phyloP scores from a whole-genome alignment of 23 tunicate species.

The Trididemnum miniatum region DNA sequence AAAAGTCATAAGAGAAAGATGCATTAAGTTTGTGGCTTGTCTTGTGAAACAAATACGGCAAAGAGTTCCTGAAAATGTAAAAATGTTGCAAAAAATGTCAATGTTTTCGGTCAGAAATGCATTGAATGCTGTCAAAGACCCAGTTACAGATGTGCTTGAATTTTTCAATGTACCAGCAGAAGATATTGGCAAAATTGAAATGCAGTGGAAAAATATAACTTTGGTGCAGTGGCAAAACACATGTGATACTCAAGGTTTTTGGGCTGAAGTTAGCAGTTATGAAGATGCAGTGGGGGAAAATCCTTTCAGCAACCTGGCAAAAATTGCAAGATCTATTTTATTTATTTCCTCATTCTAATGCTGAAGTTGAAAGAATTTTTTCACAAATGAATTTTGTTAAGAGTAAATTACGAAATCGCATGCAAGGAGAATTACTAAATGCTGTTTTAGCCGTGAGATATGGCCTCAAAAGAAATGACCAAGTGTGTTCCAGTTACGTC shows the following conservation, averaged over 20 bases:
- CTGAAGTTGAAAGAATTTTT: not conserved
- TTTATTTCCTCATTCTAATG: not conserved
- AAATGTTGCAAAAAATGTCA: not conserved
- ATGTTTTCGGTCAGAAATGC: not conserved
- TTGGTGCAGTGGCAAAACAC: not conserved
- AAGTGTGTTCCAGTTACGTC: too few relatives aligned
- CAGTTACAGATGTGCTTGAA: not conserved
- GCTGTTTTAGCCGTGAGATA: not conserved
- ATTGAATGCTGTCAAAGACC: not conserved
- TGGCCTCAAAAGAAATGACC: not conserved
- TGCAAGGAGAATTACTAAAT: not conserved
- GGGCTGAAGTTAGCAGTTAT: not conserved
- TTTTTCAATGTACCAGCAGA: not conserved
- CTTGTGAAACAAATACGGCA: too few relatives aligned
- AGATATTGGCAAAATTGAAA: not conserved
- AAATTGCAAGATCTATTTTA: not conserved
- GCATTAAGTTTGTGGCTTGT: too few relatives aligned
- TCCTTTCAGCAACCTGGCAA: not conserved
- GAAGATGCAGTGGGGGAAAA: not conserved
- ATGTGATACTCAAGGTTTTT: not conserved
- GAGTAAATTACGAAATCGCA: not conserved
- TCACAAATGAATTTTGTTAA: not conserved
- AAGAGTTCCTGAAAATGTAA: constrained; percentile 4
- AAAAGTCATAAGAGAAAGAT: not conserved
- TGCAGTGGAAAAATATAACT: constrained; percentile 3